These are phyloP conservation scores for Cygnus buccinator DNA, from an alignment of 2,113 vertebrate genomes.

Conservation along the genomic window DNA sequence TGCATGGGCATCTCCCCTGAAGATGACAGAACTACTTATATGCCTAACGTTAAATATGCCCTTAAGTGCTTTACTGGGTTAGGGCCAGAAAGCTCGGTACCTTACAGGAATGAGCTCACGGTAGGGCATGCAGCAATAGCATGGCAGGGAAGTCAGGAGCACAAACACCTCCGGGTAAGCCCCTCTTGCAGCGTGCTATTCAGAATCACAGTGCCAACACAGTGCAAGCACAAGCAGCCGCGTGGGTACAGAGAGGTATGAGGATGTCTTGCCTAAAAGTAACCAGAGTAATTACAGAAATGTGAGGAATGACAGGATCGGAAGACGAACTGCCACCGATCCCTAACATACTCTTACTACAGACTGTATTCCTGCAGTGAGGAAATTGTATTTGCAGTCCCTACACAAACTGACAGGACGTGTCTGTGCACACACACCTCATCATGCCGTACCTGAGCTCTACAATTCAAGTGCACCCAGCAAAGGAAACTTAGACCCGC, in stretches of 20 bases:
- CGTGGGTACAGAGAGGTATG: background rate
- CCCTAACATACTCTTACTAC: background rate
- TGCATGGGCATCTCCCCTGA: background rate
- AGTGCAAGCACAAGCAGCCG: background rate
- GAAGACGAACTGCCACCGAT: background rate
- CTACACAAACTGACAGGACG: background rate
- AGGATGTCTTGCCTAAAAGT: background rate
- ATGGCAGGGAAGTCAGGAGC: background rate
- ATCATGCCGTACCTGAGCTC: background rate
- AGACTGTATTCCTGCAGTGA: background rate
- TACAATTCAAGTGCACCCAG: background rate
- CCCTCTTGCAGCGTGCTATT: background rate
- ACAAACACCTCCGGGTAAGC: background rate
- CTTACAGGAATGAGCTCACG: background rate
- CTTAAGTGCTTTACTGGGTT: conserved; percentile 48
- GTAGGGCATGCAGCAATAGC: background rate
- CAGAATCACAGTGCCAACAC: background rate
- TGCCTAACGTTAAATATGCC: background rate
- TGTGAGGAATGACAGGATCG: background rate
- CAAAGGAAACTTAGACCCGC: background rate
- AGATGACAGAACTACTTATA: background rate
- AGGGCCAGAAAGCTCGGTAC: conserved; percentile 16
- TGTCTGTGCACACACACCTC: background rate
- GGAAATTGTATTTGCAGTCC: background rate
- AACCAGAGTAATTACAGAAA: background rate